These are phyloP conservation scores for Graphium colonna DNA, from an alignment of 2,888 invertebrate species.

Conservation along the genomic window DNA sequence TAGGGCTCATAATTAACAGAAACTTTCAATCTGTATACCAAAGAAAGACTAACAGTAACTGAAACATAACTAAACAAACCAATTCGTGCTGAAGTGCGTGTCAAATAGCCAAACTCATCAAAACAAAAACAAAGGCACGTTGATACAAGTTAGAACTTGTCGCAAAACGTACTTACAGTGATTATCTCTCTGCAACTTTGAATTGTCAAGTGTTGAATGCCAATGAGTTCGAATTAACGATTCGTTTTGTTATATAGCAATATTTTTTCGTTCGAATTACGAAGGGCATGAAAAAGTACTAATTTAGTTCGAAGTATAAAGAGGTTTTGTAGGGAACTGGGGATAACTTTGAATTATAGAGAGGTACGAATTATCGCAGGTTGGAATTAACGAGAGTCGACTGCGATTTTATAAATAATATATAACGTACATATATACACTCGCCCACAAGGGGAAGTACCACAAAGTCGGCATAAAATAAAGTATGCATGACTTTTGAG, in stretches of 20 bases:
- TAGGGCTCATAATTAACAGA: background rate
- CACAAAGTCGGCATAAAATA: too few species aligned
- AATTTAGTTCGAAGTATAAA: slow-evolving; percentile 27
- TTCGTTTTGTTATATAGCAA: slow-evolving; percentile 25
- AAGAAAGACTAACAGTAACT: slow-evolving; percentile 16
- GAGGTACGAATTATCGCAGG: too few species aligned
- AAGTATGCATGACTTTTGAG: too few species aligned
- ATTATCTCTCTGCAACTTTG: slow-evolving; percentile 25
- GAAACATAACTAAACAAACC: slow-evolving; percentile 10
- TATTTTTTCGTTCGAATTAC: slow-evolving; percentile 24
- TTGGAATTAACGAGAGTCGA: too few species aligned
- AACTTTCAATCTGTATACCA: slow-evolving; percentile 4
- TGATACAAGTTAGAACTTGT: slow-evolving; percentile 12
- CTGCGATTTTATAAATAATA: too few species aligned
- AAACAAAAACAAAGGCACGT: slow-evolving; percentile 10
- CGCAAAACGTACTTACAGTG: background rate
- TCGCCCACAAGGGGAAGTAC: too few species aligned
- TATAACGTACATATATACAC: too few species aligned
- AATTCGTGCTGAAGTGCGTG: slow-evolving; percentile 7
- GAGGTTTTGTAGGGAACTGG: slow-evolving; percentile 26
- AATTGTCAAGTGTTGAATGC: slow-evolving; percentile 27
- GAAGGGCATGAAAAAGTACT: slow-evolving; percentile 24
- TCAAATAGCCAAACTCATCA: slow-evolving; percentile 15
- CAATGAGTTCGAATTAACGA: slow-evolving; percentile 28
- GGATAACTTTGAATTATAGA: slow-evolving; percentile 2